A percentile compares a stretch with the other conserved stretches of the same genome.
phyloP scores from a whole-genome alignment of 53 echinoderm and acorn worm species.

The Pentamera pediparva region DNA sequence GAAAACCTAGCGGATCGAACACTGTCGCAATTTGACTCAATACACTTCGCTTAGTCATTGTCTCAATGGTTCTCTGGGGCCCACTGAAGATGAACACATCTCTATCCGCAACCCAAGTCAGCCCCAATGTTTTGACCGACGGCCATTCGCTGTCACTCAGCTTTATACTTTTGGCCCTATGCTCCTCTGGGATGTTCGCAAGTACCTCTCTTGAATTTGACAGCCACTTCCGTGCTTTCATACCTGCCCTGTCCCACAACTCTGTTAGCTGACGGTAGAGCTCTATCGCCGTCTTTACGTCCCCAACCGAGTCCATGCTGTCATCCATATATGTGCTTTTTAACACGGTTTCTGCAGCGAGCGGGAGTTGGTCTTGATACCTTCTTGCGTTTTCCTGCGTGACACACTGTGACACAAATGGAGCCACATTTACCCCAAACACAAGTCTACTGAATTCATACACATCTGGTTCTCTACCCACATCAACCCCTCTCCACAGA shows the following conservation, averaged over 20 bases:
- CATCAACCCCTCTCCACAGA: conserved; percentile 20
- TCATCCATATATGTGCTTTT: conserved; percentile 28
- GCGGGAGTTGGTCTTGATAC: background rate
- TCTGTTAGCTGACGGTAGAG: conserved; percentile 22
- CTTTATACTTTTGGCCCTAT: conserved; percentile 48
- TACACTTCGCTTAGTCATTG: conserved; percentile 25
- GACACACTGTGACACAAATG: conserved; percentile 20
- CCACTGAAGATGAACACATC: conserved; percentile 62
- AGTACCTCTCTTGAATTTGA: conserved; percentile 63
- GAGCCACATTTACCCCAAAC: conserved; percentile 27
- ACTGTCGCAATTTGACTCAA: conserved; percentile 29
- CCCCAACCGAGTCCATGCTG: background rate
- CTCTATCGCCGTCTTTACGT: background rate
- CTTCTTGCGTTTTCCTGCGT: conserved; percentile 14
- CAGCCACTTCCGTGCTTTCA: conserved; percentile 39
- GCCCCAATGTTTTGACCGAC: conserved; percentile 45
- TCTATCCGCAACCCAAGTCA: conserved; percentile 55
- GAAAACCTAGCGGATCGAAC: conserved; percentile 30
- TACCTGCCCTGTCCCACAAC: conserved; percentile 20
- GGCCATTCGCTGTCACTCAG: conserved; percentile 37
- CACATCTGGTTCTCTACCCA: background rate
- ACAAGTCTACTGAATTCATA: conserved; percentile 31
- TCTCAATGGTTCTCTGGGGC: conserved; percentile 12
- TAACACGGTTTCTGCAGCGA: conserved; percentile 17
- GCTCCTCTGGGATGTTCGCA: conserved; percentile 34